Conservation (phyloP, 2,113 vertebrate genomes). For the Phylloscopus whistleri region DNA sequence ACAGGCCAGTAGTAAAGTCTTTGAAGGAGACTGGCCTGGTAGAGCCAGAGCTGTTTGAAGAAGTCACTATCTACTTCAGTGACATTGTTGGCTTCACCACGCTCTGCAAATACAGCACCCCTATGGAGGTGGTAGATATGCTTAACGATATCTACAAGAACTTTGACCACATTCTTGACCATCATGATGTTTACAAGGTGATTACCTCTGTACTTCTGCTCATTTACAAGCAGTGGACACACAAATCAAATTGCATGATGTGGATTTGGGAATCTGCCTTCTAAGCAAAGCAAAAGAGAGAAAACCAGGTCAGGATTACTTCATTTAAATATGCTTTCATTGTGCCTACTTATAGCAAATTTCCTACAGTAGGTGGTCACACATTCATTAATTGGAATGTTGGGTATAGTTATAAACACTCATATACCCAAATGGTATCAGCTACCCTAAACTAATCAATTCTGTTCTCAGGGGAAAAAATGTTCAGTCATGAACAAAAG, state of each 20-base stretch:
- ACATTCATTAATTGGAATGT: background rate
- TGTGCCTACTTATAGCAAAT: background rate
- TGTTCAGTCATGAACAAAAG: background rate
- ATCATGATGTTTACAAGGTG: slow-evolving; percentile 98
- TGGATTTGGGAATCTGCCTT: background rate
- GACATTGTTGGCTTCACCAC: slow-evolving; percentile 98
- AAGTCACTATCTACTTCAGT: slow-evolving; percentile 97
- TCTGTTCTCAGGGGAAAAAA: background rate
- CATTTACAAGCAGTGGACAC: background rate
- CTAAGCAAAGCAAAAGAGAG: background rate
- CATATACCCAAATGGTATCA: background rate
- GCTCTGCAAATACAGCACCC: slow-evolving; percentile 95
- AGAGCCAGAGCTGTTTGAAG: slow-evolving; percentile 92
- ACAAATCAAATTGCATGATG: background rate
- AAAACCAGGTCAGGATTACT: background rate
- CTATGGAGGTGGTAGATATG: slow-evolving; percentile 99
- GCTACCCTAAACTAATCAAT: background rate
- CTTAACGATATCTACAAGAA: slow-evolving; percentile 97
- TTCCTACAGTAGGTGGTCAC: background rate
- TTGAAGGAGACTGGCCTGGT: slow-evolving; percentile 93
- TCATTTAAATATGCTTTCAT: background rate
- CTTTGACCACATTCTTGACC: slow-evolving; percentile 94
- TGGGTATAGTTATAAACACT: background rate
- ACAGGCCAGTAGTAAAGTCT: slow-evolving; percentile 91
- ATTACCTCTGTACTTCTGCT: background rate